A percentile compares a stretch with the other conserved stretches of the same genome.
phyloP scores from a whole-genome alignment of 2,888 invertebrate species.

The Hirtodrosophila duncani region DNA sequence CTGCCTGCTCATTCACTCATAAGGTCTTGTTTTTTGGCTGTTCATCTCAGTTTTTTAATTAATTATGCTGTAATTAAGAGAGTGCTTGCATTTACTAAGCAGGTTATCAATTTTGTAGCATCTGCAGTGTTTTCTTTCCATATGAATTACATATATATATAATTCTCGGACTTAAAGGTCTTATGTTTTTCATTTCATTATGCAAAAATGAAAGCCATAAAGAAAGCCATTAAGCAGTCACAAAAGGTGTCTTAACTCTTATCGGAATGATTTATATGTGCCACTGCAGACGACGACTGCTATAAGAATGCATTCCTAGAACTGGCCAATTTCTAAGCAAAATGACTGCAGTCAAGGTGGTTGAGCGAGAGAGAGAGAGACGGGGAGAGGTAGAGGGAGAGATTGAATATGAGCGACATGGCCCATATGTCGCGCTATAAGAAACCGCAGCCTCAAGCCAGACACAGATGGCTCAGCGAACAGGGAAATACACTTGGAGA shows the following conservation, averaged over 20 bases:
- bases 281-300: constrained; percentile 26
- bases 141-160: constrained; percentile 1
- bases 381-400: neutral
- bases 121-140: constrained; percentile 28
- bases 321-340: too few species aligned
- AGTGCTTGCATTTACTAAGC: neutral
- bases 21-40: constrained; percentile 4
- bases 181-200: constrained; percentile 5
- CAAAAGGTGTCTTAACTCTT: constrained; percentile 22
- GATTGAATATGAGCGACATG: neutral
- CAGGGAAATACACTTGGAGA: too few species aligned
- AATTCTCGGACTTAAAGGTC: neutral
- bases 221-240: constrained; percentile 38
- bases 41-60: constrained; percentile 32
- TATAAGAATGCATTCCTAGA: constrained; percentile 13
- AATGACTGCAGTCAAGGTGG: constrained; percentile 28
- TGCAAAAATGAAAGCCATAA: constrained; percentile 33
- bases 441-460: too few species aligned
- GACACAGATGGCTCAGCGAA: too few species aligned
- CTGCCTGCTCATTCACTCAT: neutral
- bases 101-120: constrained; percentile 56
- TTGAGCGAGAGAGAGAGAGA: neutral
- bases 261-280: constrained; percentile 44
- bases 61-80: constrained; percentile 35
- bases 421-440: constrained; percentile 16